Evolutionary conservation across 2,113 vertebrate species (phyloP), one percentile per base, ranked within the genome.

Genomic region (Polyodon spathula): DNA sequence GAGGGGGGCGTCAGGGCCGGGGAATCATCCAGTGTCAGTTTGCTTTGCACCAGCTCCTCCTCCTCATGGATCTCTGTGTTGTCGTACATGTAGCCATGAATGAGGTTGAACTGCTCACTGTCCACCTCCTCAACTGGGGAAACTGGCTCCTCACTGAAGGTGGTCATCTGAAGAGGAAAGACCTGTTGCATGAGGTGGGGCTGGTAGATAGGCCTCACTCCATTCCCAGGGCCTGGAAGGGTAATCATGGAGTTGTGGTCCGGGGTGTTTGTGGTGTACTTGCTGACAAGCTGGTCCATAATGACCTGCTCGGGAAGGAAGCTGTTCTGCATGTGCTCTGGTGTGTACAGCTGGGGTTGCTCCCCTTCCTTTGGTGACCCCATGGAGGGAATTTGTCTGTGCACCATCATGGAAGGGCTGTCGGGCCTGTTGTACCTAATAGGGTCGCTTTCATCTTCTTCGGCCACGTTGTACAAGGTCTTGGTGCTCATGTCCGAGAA

Each of bases 1-100:
- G 96, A 98, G 0, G 95, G 96, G 0, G 96, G 96, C 0, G 94
- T 95, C 67, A 99, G 80, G 0, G 91, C 90, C 0, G 88, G 87
- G 8, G 91, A 90, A 48, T 89, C 92, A 74, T 94, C 93, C 64
- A 92, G 77, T 57, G 78, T 86, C 27, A 89, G 62, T 74, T 90
- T 94, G 83, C 84, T 79, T 73, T 79, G 85, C 6, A 68, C 76
- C 1, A 73, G 74, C 68, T 85, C 80, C 64, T 83, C 84, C 12
- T 92, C 90, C 3, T 94, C 90, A 0, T 90, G 86, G 70, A 77
- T 86, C 39, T 80, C 85, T 56, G 87, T 83, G 61, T 81, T 84
- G 66, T 93, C 87, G 0, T 88, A 93, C 71, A 94, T 73, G 0
- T 92, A 97, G 76, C 88, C 84, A 72, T 89, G 91, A 41, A 97